These are phyloP conservation scores for Trissonchulus latispiculum DNA, from an alignment of 2,888 invertebrate genomes.

Conservation along the genomic window DNA sequence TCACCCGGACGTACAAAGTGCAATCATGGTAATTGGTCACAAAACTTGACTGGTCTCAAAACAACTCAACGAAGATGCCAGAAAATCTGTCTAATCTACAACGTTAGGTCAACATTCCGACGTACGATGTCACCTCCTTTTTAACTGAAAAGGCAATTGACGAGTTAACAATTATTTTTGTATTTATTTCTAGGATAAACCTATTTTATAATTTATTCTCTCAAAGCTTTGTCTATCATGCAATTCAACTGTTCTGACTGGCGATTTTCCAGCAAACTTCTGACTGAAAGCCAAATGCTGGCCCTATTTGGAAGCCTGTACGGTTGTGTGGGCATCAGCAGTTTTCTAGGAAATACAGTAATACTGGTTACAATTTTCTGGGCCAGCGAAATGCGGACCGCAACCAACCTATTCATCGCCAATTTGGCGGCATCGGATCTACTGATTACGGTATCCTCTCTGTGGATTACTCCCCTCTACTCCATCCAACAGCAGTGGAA, in stretches of 20 bases:
- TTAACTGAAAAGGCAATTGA: no score
- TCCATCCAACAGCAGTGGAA: constrained; percentile 52
- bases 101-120: no score
- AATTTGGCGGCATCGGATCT: constrained; percentile 91
- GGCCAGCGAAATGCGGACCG: constrained; percentile 77
- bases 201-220: background rate
- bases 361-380: background rate
- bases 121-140: no score
- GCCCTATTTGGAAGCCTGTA: background rate
- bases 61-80: no score
- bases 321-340: background rate
- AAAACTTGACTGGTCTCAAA: no score
- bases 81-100: no score
- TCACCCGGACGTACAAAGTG: no score
- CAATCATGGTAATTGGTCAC: no score
- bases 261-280: background rate
- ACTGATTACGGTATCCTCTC: constrained; percentile 76
- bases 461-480: constrained; percentile 91
- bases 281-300: background rate
- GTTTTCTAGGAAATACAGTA: background rate
- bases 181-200: no score
- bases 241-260: background rate
- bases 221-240: background rate
- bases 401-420: constrained; percentile 91
- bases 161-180: no score